phyloP scores from a whole-genome alignment of 2,797 vertebrate species.

The Morelia viridis region DNA sequence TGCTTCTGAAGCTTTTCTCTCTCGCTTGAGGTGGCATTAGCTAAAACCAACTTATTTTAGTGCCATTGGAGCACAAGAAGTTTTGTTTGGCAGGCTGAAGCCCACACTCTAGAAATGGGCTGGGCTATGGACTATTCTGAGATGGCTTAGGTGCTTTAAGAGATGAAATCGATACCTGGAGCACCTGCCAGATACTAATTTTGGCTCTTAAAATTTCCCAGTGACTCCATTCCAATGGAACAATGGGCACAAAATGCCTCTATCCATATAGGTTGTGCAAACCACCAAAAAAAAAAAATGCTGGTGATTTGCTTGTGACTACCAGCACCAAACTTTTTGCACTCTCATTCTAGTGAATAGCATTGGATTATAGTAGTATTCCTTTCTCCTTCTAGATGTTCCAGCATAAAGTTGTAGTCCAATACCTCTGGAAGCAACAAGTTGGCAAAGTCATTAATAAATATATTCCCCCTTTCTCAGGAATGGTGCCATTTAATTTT shows the following conservation, averaged over 20 bases:
- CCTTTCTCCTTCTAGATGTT: neutral
- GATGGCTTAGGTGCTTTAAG: neutral
- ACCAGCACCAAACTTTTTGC: neutral
- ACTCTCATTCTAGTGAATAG: neutral
- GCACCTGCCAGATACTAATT: neutral
- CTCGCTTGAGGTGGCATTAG: neutral
- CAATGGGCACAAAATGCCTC: too few species aligned
- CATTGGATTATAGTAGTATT: neutral
- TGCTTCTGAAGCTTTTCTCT: neutral
- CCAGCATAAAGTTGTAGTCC: neutral
- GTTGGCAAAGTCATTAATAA: too few species aligned
- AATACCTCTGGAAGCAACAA: neutral
- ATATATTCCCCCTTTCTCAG: neutral
- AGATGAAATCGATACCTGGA: neutral
- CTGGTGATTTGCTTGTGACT: neutral
- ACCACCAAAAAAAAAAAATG: neutral
- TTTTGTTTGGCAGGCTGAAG: neutral
- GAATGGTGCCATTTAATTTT: neutral
- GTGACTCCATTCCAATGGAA: neutral
- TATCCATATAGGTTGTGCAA: neutral
- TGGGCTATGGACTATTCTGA: neutral
- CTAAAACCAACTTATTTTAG: neutral
- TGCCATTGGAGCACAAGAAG: neutral
- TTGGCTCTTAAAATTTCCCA: neutral
- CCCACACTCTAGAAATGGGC: neutral